These are phyloP conservation scores for Calidris pugnax DNA, from an alignment of 2,113 vertebrate genomes.

Conservation along the genomic window DNA sequence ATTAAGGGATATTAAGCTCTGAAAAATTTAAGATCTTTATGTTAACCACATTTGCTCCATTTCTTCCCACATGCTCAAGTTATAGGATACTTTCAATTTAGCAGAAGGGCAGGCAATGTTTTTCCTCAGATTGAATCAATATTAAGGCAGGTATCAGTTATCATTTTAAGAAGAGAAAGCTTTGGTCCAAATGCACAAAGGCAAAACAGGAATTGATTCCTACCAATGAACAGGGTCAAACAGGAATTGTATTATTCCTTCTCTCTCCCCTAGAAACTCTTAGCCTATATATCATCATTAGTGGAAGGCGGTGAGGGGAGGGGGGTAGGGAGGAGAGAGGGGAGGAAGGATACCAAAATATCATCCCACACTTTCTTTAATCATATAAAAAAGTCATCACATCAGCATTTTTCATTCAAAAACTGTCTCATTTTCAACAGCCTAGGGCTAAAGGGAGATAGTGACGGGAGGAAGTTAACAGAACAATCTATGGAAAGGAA, in stretches of 20 bases:
- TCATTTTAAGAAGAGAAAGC: neutral
- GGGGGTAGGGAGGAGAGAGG: too few relatives aligned
- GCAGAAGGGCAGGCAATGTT: neutral
- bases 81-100: neutral
- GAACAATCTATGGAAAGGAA: conserved; percentile 36
- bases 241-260: neutral
- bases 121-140: neutral
- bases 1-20: neutral
- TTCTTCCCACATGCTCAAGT: neutral
- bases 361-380: conserved; percentile 43
- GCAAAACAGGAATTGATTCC: neutral
- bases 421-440: conserved; percentile 50
- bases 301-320: neutral
- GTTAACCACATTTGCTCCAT: neutral
- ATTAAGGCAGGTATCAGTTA: neutral
- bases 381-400: conserved; percentile 45
- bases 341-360: conserved; percentile 40
- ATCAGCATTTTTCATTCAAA: conserved; percentile 60
- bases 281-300: conserved; percentile 41
- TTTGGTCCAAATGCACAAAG: neutral
- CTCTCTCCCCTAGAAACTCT: neutral
- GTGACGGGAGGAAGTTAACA: conserved; percentile 44
- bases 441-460: conserved; percentile 40
- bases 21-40: neutral
- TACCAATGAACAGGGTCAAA: neutral